Evolutionary conservation across 2,888 invertebrate genomes (phyloP), one percentile per base, ranked within the genome.

Genomic region (Fragum sueziense): DNA sequence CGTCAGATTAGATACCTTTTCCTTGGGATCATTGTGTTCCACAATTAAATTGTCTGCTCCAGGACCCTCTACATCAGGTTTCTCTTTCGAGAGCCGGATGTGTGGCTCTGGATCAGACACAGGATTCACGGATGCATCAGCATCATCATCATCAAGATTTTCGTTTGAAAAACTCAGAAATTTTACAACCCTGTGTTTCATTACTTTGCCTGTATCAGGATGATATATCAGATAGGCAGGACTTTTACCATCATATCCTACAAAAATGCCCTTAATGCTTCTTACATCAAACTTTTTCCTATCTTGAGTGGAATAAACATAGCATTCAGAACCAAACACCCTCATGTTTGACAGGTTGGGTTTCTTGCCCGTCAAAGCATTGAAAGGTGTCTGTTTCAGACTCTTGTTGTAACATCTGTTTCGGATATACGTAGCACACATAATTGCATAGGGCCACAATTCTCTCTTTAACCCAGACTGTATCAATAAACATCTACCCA

Each of bases 231-330:
- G 59, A 70, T 74, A 78, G 9, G 78, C 78, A 41, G 78, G 78
- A 33, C 78, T 78, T 27, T 61, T 57, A 14, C 71, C 62, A 69
- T 81, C 81, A 72, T 81, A 79, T 2, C 74, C 78, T 34, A 81
- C 81, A 75, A 81, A 80, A 54, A 75, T 69, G n/a, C 75, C 79
- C 65, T 75, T 75, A 29, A 70, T 57, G 31, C 74, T 37, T 29
- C 82, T 52, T 37, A 37, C 37, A 37, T 37, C 37, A 37, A 37
- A 37, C 37, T 37, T 37, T 14, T 37, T 6, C 37, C 14, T 37
- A 37, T 37, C 37, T 9, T 37, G 6, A 9, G 37, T 37, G 37
- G 7, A 37, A 37, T 37, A 37, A 37, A 37, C 37, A 37, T 37
- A 37, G 37, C 37, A 37, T 37, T 37, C 37, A 9, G 6, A 37